A percentile compares a stretch with the other conserved stretches of the same genome.
Conservation (phyloP, 2,797 vertebrate species). For the Macroramphosus scolopax region DNA sequence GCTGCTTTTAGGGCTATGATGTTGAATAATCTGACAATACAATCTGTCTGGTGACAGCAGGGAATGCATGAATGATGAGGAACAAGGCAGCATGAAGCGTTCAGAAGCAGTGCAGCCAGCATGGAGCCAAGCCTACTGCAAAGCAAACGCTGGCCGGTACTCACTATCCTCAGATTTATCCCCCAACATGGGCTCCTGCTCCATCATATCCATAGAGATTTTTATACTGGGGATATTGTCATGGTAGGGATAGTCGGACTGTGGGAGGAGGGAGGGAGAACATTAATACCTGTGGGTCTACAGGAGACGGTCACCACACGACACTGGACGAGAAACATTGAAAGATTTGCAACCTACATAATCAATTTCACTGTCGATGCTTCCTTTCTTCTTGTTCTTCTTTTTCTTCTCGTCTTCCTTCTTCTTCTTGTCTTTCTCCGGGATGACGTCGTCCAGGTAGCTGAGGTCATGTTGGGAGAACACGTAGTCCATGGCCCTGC, state of each 20-base stretch:
- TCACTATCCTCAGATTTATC: conserved; percentile 94
- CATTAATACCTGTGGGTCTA: conserved; percentile 50
- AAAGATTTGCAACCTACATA: conserved; percentile 81
- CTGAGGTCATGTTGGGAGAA: conserved; percentile 97
- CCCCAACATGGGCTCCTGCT: conserved; percentile 93
- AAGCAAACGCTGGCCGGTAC: conserved; percentile 74
- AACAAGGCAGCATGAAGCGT: conserved; percentile 1
- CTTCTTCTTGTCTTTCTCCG: conserved; percentile 99
- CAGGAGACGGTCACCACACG: conserved; percentile 24
- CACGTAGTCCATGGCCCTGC: conserved; percentile 97
- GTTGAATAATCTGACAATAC: too few species aligned
- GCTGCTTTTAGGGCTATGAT: too few species aligned
- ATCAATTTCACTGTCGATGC: conserved; percentile 92
- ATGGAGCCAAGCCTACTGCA: neutral
- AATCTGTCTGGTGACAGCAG: too few species aligned
- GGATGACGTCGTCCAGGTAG: conserved; percentile 98
- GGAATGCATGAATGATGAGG: neutral
- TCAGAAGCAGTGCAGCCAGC: conserved; percentile 9
- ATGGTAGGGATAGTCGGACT: conserved; percentile 94
- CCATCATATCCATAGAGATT: conserved; percentile 99
- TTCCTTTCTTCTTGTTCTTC: conserved; percentile 92
- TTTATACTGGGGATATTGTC: conserved; percentile 97
- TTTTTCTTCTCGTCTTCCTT: conserved; percentile 99
- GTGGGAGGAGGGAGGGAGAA: conserved; percentile 81
- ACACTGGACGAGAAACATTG: neutral